Evolutionary conservation across 2,113 vertebrate genomes (phyloP).

Genomic region (Tenrec ecaudatus): DNA sequence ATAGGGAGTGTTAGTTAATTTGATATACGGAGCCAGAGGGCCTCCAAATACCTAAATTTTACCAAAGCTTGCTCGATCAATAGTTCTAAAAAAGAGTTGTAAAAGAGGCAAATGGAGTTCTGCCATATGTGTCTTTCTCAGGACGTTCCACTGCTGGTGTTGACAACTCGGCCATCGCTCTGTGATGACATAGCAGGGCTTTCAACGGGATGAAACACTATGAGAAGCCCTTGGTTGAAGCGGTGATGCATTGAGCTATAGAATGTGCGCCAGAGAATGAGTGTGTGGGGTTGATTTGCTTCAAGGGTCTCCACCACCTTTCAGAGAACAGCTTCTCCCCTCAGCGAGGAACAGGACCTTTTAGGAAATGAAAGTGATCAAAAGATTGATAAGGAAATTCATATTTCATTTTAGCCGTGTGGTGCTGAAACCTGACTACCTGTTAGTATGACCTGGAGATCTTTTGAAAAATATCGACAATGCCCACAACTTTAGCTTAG

Average conservation of each 20-base stretch:
- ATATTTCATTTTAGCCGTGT: background rate
- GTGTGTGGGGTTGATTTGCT: background rate
- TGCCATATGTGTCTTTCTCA: background rate
- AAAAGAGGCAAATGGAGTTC: background rate
- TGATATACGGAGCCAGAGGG: background rate
- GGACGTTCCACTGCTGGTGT: background rate
- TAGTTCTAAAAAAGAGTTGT: background rate
- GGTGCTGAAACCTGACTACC: slow-evolving; percentile 29
- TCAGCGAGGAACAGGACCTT: background rate
- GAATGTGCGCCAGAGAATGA: background rate
- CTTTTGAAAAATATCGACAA: slow-evolving; percentile 36
- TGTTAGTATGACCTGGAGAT: background rate
- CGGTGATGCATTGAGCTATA: background rate
- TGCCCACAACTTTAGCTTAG: background rate
- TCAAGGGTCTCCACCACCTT: background rate
- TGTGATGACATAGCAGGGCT: background rate
- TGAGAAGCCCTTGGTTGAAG: background rate
- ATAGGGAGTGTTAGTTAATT: background rate
- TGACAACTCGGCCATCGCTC: background rate
- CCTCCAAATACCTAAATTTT: background rate
- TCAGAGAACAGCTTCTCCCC: slow-evolving; percentile 39
- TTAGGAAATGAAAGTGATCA: slow-evolving; percentile 17
- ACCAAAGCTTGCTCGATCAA: background rate
- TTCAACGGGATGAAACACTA: background rate
- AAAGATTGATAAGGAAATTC: slow-evolving; percentile 40